phyloP scores from a whole-genome alignment of 1,140 invertebrate species.

The Micrasema minimum region DNA sequence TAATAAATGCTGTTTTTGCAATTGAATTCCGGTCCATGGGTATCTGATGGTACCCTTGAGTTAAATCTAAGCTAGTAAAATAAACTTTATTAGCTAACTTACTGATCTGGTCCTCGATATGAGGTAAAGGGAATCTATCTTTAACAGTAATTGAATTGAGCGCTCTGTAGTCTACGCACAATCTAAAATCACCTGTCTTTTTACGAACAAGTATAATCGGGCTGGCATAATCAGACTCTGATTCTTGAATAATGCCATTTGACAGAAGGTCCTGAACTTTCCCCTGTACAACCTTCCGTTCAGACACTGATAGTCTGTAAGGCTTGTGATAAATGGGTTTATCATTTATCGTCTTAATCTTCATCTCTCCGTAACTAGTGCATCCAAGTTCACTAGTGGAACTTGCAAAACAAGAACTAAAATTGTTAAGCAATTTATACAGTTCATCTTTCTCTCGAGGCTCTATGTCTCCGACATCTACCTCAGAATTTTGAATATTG shows the following conservation, averaged over 20 bases:
- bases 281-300: not conserved
- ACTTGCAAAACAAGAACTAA: not conserved
- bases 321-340: not conserved
- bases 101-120: slow-evolving; percentile 1
- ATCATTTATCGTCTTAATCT: not conserved
- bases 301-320: not conserved
- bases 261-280: not conserved
- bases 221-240: slow-evolving; percentile 1
- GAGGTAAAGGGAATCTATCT: not conserved
- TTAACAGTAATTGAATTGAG: not conserved
- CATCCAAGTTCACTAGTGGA: not conserved
- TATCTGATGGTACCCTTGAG: slow-evolving; percentile 57
- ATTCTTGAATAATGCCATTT: not conserved
- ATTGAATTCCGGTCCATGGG: slow-evolving; percentile 55
- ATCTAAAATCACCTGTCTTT: not conserved
- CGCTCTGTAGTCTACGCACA: not conserved
- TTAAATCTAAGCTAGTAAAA: slow-evolving; percentile 40
- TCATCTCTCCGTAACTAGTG: not conserved
- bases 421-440: not conserved
- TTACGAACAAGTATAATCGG: not conserved
- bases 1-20: slow-evolving; percentile 59
- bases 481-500: not conserved
- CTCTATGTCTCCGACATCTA: not conserved
- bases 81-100: slow-evolving; percentile 14
- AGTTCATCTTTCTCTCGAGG: not conserved